Conservation (phyloP, 2,113 vertebrate species). For the Protomyctophum bolini region DNA sequence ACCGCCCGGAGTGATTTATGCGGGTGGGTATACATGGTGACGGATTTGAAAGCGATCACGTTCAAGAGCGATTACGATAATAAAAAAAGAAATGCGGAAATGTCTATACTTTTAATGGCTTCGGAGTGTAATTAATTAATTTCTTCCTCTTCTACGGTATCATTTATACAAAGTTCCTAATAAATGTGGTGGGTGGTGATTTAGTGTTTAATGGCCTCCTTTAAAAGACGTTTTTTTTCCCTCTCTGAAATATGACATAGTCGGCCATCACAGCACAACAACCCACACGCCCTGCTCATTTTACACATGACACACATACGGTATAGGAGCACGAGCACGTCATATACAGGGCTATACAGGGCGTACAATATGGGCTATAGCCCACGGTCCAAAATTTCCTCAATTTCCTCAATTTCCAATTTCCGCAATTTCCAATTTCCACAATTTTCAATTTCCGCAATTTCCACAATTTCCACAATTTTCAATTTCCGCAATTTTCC, state of each 20-base stretch:
- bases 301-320: conserved; percentile 37
- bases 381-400: too few species aligned
- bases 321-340: not conserved
- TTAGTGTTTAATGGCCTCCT: conserved; percentile 68
- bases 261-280: conserved; percentile 32
- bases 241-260: conserved; percentile 70
- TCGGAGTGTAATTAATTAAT: conserved; percentile 66
- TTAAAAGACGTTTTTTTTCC: conserved; percentile 50
- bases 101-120: conserved; percentile 73
- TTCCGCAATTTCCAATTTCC: too few species aligned
- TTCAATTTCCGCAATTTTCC: too few species aligned
- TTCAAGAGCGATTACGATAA: conserved; percentile 65
- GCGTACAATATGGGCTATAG: too few species aligned
- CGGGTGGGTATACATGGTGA: conserved; percentile 34
- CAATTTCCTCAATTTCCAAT: too few species aligned
- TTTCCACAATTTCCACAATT: too few species aligned
- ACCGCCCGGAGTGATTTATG: conserved; percentile 59
- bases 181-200: conserved; percentile 71
- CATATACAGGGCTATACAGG: too few species aligned
- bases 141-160: conserved; percentile 50
- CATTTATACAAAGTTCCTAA: conserved; percentile 58
- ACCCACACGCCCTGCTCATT: conserved; percentile 55
- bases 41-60: conserved; percentile 58
- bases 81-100: conserved; percentile 69
- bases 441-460: too few species aligned